Evolutionary conservation across 2,797 vertebrate genomes (phyloP).

Genomic region (Fistularia tabacaria): DNA sequence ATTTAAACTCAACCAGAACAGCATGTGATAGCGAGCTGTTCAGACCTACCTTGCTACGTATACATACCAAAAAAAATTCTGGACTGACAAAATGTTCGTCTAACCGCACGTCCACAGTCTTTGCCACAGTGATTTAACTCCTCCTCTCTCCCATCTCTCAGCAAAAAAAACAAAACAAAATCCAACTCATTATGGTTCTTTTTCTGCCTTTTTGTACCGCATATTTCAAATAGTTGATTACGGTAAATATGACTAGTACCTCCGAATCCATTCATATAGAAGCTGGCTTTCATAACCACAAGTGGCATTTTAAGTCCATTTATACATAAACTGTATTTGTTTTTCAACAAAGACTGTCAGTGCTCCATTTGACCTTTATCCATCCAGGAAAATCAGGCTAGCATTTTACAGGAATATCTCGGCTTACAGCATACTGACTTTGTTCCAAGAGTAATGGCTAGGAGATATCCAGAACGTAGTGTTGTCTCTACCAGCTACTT

Average conservation of each 20-base stretch:
- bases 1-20: constrained; percentile 43
- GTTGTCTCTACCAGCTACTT: no score
- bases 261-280: constrained; percentile 1
- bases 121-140: no score
- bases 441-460: neutral
- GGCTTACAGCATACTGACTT: neutral
- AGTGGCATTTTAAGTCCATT: constrained; percentile 7
- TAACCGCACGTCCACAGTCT: no score
- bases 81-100: no score
- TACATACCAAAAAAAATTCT: no score
- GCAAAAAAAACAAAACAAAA: no score
- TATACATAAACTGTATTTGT: constrained; percentile 55
- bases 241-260: no score
- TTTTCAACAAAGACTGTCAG: constrained; percentile 37
- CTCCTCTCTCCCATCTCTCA: no score
- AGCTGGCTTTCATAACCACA: constrained; percentile 33
- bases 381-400: constrained; percentile 47
- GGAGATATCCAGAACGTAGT: neutral
- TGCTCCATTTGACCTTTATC: constrained; percentile 57
- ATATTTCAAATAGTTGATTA: no score
- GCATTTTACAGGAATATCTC: constrained; percentile 16
- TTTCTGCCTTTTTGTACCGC: no score
- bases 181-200: no score
- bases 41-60: constrained; percentile 15
- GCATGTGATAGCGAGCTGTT: constrained; percentile 24